phyloP scores from a whole-genome alignment of 2,113 vertebrate species.

The Rhizomys pruinosus region DNA sequence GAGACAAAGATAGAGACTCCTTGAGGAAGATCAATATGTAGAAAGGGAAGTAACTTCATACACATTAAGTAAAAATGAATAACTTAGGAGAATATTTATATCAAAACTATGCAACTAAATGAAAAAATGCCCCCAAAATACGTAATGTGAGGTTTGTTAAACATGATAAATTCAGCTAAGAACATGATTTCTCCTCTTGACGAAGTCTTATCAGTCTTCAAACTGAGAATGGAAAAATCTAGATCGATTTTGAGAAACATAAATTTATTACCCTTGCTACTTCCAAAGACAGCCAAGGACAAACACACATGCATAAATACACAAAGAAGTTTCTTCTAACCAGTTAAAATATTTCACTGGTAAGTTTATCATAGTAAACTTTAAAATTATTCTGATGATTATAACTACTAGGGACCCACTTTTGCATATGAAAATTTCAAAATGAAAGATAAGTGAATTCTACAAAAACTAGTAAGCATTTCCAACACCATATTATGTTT shows the following conservation, averaged over 20 bases:
- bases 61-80: background rate
- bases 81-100: conserved; percentile 23
- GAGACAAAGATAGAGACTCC: background rate
- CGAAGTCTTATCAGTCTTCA: background rate
- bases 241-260: background rate
- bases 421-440: background rate
- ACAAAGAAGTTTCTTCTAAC: background rate
- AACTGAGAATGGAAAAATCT: background rate
- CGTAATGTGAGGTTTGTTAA: background rate
- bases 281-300: background rate
- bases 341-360: too few relatives aligned
- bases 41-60: background rate
- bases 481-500: background rate
- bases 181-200: background rate
- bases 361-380: background rate
- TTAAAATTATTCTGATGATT: background rate
- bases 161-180: conserved; percentile 1
- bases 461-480: background rate
- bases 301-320: background rate
- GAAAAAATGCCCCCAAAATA: background rate
- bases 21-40: background rate
- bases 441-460: background rate
- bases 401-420: background rate
- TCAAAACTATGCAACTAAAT: conserved; percentile 21
- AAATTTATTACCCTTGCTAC: background rate